phyloP scores from a whole-genome alignment of 2,888 invertebrate species.

The Orthosia gracilis region DNA sequence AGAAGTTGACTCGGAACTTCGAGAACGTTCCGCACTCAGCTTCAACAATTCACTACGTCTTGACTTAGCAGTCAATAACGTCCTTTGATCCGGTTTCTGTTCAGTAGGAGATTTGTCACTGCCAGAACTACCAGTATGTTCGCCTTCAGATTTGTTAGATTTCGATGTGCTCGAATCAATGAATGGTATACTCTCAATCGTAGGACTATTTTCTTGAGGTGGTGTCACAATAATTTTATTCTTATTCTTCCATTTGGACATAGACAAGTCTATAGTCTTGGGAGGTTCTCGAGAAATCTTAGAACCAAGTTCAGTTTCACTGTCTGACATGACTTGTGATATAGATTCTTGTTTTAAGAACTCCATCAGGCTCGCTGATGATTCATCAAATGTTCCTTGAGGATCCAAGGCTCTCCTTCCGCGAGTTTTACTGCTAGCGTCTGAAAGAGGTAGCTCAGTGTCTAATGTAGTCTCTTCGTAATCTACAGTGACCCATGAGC shows the following conservation, averaged over 20 bases:
- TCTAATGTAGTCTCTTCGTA: conserved; percentile 92
- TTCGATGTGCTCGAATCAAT: conserved; percentile 86
- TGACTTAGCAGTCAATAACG: conserved; percentile 87
- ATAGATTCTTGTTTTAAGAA: conserved; percentile 87
- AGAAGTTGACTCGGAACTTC: conserved; percentile 95
- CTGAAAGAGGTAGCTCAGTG: conserved; percentile 91
- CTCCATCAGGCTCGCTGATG: conserved; percentile 89
- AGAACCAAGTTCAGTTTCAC: conserved; percentile 84
- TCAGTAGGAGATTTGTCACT: conserved; percentile 88
- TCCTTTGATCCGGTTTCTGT: conserved; percentile 80
- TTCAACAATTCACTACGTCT: conserved; percentile 91
- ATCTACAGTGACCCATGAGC: conserved; percentile 93
- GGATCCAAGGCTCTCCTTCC: conserved; percentile 84
- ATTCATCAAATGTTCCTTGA: conserved; percentile 92
- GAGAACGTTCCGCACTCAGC: conserved; percentile 94
- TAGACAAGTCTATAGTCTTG: conserved; percentile 80
- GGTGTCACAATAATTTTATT: conserved; percentile 92
- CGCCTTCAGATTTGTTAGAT: conserved; percentile 86
- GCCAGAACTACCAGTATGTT: conserved; percentile 86
- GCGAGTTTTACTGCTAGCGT: conserved; percentile 79
- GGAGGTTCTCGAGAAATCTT: conserved; percentile 74
- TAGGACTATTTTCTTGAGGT: conserved; percentile 92
- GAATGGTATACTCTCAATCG: conserved; percentile 89
- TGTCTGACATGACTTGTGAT: conserved; percentile 83
- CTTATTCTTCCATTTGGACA: conserved; percentile 88